phyloP scores from a whole-genome alignment of 2,888 invertebrate genomes.

The Philopedon plagiatum region DNA sequence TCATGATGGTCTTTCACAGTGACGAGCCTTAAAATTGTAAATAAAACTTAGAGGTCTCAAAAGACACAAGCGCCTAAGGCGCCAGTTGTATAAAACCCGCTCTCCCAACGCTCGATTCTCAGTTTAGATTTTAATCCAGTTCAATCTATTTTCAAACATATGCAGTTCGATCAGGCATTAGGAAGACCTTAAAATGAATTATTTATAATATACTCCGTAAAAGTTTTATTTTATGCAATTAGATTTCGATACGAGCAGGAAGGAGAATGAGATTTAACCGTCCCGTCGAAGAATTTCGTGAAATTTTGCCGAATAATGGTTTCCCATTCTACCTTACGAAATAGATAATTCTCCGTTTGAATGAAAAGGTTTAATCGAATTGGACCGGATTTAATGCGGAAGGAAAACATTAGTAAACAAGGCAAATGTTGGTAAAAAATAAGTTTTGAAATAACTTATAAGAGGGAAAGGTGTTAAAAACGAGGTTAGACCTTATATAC shows the following conservation, averaged over 20 bases:
- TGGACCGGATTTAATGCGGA: not conserved
- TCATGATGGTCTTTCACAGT: too few species aligned
- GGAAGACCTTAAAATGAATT: conserved; percentile 1
- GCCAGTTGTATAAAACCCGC: too few species aligned
- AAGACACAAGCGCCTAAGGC: too few species aligned
- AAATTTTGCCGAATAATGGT: conserved; percentile 10
- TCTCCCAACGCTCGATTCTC: not conserved
- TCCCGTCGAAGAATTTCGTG: conserved; percentile 1
- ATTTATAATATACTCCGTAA: conserved; percentile 12
- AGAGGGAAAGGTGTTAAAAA: too few species aligned
- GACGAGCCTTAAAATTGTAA: too few species aligned
- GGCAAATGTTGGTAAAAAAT: too few species aligned
- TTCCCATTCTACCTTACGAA: conserved; percentile 15
- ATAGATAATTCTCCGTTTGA: conserved; percentile 11
- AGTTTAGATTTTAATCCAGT: not conserved
- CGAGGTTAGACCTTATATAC: too few species aligned
- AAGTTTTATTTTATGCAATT: conserved; percentile 24
- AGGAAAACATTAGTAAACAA: not conserved
- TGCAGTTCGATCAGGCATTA: not conserved
- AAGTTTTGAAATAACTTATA: too few species aligned
- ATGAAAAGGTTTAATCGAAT: conserved; percentile 1
- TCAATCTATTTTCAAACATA: not conserved
- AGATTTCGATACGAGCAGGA: not conserved
- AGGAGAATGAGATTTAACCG: not conserved
- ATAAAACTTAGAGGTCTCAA: too few species aligned